Evolutionary conservation across 1,140 invertebrate species (phyloP), one percentile per base, ranked within the genome.

Genomic region (Colletes gigas): DNA sequence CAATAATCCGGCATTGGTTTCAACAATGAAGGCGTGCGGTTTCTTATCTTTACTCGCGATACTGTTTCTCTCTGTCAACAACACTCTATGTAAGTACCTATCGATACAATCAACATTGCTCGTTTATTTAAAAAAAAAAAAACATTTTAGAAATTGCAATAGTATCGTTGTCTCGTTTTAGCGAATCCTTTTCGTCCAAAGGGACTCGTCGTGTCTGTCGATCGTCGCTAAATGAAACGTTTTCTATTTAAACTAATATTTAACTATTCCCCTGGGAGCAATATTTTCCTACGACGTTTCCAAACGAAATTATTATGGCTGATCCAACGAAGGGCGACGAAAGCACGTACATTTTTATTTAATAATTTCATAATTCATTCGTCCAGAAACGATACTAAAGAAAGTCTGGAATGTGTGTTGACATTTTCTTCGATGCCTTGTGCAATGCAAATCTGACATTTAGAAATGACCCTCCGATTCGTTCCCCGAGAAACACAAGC

Each of bases 51-150:
- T 86, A 14, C 14, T 86, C 19, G 17, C 60, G 41, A 52, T 85
- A 39, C 5, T 86, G 15, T n/a, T 79, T 66, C n/a, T 83, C 19
- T 44, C 9, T 10, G 55, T 21, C 30, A 41, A 76, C 50, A 17
- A 44, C 14, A 44, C 41, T 76, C 9, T 47, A 41, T 71, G 84
- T 86, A 14, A 86, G 84, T 85, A 50, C 50, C 12, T 50, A 50
- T 50, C 50, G 10, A 7, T 44, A 9, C 44, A 50, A 50, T 3
- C 8, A 50, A 50, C 3, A 50, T 50, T 12, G 0, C 8, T 12
- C 10, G 3, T 12, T 50, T 50, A 50, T 12, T 9, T 50, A 50
- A 3, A 30, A 30, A 30, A 30, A 30, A 30, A 30, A 30, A 30
- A 30, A 0, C 2, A 30, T 30, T 30, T 30, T 30, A 30, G 30